Conservation (phyloP, 2,113 vertebrate species). For the Megaceryle maxima region DNA sequence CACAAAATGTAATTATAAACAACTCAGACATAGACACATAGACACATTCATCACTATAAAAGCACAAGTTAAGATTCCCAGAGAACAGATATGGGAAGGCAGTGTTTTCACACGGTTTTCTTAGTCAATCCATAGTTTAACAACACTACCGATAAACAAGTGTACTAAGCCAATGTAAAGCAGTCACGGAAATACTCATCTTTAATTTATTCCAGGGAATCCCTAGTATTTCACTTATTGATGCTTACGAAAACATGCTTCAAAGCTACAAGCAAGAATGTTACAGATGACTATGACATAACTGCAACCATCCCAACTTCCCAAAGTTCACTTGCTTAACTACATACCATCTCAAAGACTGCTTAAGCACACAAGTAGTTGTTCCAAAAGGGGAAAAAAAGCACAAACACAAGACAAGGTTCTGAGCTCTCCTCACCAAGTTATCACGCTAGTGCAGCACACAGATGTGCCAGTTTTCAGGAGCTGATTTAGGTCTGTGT, state of each 20-base stretch:
- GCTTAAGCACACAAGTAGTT: neutral
- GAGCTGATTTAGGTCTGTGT: neutral
- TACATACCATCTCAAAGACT: neutral
- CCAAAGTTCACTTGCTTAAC: neutral
- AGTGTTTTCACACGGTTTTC: neutral
- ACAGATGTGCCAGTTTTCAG: neutral
- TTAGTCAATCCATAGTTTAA: neutral
- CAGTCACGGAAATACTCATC: neutral
- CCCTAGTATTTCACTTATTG: neutral
- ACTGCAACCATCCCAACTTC: neutral
- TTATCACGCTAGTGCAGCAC: rapidly evolving
- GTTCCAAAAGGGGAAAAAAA: neutral
- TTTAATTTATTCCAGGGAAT: neutral
- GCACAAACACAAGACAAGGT: rapidly evolving
- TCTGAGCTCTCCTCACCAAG: neutral
- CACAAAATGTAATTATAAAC: neutral
- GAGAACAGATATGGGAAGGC: neutral
- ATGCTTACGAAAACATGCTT: neutral
- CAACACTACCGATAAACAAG: neutral
- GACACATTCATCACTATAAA: neutral
- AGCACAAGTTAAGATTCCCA: neutral
- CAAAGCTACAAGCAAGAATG: neutral
- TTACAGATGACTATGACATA: rapidly evolving
- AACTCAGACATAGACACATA: neutral
- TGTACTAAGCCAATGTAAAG: neutral